Conservation (phyloP, 2,888 invertebrate genomes). For the Cylloceria caligata region DNA sequence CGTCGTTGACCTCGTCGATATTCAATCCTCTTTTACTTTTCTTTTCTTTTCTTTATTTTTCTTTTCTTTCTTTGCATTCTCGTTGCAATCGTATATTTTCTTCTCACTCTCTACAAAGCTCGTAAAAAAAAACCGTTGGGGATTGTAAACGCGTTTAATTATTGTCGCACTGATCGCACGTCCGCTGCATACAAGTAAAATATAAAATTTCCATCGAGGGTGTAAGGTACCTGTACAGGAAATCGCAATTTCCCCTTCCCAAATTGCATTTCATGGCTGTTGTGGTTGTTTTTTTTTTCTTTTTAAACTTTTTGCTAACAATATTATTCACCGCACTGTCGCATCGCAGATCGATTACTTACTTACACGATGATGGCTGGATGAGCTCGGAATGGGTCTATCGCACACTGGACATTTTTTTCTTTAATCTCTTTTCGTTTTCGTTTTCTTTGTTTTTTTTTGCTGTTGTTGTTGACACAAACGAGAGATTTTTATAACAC, state of each 20-base stretch:
- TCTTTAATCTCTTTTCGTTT: neutral
- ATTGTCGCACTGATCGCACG: conserved; percentile 18
- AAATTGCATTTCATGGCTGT: neutral
- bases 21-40: conserved; percentile 25
- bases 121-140: conserved; percentile 11
- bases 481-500: conserved; percentile 44
- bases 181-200: conserved; percentile 3
- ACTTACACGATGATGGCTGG: conserved; percentile 81
- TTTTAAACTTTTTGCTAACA: too few species aligned
- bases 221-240: conserved; percentile 15
- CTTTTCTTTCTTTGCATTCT: conserved; percentile 25
- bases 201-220: conserved; percentile 13
- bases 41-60: conserved; percentile 41
- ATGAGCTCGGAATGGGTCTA: conserved; percentile 83
- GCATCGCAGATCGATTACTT: conserved; percentile 68
- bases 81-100: conserved; percentile 21
- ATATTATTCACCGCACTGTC: conserved; percentile 21
- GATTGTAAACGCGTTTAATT: neutral
- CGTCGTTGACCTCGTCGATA: conserved; percentile 42
- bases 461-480: conserved; percentile 13
- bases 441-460: conserved; percentile 32
- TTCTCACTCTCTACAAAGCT: conserved; percentile 35
- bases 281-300: conserved; percentile 2
- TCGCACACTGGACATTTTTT: conserved; percentile 82
- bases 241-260: conserved; percentile 26